Evolutionary conservation across 2,113 vertebrate species (phyloP).

Genomic region (Gadus chalcogrammus): DNA sequence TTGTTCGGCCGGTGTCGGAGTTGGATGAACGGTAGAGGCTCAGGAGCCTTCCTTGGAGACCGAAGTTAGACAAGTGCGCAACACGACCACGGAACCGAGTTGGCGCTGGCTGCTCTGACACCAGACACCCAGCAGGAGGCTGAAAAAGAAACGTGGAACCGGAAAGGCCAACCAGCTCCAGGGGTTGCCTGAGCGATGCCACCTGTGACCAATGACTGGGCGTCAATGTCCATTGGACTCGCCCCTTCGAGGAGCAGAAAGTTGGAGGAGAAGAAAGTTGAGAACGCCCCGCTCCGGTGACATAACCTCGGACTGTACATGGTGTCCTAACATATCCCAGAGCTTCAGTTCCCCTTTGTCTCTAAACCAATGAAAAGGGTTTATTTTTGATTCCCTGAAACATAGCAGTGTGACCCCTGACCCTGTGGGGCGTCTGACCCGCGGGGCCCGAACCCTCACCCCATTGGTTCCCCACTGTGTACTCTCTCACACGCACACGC

Average conservation of each 20-base stretch:
- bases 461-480: too few species aligned
- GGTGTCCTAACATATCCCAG: too few species aligned
- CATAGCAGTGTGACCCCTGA: too few species aligned
- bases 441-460: too few species aligned
- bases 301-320: too few species aligned
- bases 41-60: neutral
- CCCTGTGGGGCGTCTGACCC: too few species aligned
- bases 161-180: conserved; percentile 56
- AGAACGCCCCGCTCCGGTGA: too few species aligned
- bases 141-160: conserved; percentile 32
- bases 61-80: conserved; percentile 45
- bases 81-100: conserved; percentile 36
- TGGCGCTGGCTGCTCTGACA: conserved; percentile 32
- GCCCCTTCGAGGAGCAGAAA: neutral
- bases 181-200: conserved; percentile 33
- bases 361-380: too few species aligned
- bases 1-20: conserved; percentile 16
- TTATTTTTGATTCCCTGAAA: too few species aligned
- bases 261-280: too few species aligned
- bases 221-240: neutral
- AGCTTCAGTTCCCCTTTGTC: too few species aligned
- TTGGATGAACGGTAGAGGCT: conserved; percentile 14
- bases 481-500: too few species aligned
- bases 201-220: conserved; percentile 42
- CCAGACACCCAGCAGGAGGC: conserved; percentile 37